phyloP scores from a whole-genome alignment of 2,888 invertebrate genomes.

The Notocelia uddmanniana region DNA sequence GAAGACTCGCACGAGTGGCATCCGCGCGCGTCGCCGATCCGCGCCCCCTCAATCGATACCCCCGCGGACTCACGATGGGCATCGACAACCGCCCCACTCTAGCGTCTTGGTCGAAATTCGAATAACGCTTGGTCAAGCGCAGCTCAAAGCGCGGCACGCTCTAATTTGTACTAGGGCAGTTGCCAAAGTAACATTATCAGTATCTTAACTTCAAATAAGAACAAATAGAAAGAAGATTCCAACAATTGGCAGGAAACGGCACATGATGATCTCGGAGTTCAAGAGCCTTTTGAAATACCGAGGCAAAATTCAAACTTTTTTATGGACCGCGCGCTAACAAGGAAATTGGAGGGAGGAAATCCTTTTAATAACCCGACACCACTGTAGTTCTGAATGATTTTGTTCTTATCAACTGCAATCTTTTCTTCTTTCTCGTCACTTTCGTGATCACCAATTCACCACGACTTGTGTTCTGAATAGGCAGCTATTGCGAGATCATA shows the following conservation, averaged over 20 bases:
- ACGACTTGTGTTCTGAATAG: neutral
- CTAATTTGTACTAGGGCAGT: constrained; percentile 74
- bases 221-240: no score
- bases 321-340: no score
- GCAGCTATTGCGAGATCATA: neutral
- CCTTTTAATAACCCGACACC: no score
- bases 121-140: constrained; percentile 84
- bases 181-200: constrained; percentile 12
- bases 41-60: constrained; percentile 51
- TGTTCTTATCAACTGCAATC: no score
- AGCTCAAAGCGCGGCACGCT: constrained; percentile 76
- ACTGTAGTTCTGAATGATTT: no score
- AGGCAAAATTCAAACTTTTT: no score
- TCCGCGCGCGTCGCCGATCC: constrained; percentile 71
- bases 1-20: constrained; percentile 80
- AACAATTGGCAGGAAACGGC: no score
- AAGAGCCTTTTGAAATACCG: no score
- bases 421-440: no score
- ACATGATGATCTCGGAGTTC: no score
- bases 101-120: constrained; percentile 79
- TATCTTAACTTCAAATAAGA: neutral
- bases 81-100: constrained; percentile 46
- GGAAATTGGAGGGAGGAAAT: no score
- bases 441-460: no score
- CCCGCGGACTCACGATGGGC: constrained; percentile 11